Conservation (phyloP, 2,888 invertebrate genomes). For the Macrophya annulata region DNA sequence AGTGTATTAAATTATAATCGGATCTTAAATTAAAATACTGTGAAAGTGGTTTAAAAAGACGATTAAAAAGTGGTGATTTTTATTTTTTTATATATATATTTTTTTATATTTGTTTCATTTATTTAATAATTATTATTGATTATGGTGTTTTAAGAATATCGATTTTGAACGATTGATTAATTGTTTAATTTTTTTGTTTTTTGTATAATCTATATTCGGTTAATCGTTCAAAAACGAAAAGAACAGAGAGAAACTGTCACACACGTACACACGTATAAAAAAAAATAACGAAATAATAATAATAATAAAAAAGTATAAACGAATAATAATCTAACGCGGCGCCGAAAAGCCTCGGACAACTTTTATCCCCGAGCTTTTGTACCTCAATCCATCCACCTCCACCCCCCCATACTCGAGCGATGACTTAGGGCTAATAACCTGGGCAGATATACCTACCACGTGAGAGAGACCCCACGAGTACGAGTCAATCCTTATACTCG, state of each 20-base stretch:
- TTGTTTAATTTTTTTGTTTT: too few relatives aligned
- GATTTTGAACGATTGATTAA: too few relatives aligned
- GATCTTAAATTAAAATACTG: not conserved
- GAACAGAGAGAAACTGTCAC: not conserved
- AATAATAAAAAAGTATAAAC: not conserved
- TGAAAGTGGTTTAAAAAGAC: not conserved
- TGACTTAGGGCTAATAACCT: conserved; percentile 34
- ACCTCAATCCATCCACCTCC: not conserved
- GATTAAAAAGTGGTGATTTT: not conserved
- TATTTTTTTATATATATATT: not conserved
- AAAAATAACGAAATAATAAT: not conserved
- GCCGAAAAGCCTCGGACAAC: conserved; percentile 32
- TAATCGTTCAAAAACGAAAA: not conserved
- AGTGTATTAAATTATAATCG: not conserved
- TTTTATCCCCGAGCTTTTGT: conserved; percentile 8
- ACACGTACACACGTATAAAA: not conserved
- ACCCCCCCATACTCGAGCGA: not conserved
- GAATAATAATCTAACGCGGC: conserved; percentile 24
- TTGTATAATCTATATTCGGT: too few relatives aligned
- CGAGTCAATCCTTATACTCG: conserved; percentile 13
- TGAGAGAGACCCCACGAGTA: conserved; percentile 13
- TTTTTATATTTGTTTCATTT: not conserved
- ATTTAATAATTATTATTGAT: not conserved
- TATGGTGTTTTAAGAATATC: not conserved
- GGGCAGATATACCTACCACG: conserved; percentile 12